A percentile compares a stretch with the other conserved stretches of the same genome.
Conservation (phyloP, 2,888 invertebrate genomes). For the Pterobdella sp. region DNA sequence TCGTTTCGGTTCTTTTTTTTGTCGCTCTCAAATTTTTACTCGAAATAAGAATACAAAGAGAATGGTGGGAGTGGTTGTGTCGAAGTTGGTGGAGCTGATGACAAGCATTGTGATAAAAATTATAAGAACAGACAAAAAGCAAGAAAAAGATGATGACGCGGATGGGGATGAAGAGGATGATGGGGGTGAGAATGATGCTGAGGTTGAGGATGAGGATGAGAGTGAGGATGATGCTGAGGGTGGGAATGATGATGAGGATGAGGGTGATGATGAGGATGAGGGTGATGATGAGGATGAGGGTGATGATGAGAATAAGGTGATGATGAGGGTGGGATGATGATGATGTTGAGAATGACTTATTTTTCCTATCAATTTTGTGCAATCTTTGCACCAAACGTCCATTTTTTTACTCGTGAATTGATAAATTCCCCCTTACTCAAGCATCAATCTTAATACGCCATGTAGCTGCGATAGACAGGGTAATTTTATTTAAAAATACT, state of each 20-base stretch:
- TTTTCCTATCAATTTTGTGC: no score
- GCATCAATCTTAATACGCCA: no score
- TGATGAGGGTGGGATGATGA: background rate
- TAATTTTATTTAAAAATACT: no score
- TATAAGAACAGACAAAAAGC: background rate
- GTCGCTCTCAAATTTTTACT: no score
- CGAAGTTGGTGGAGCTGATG: background rate
- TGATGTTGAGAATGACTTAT: slow-evolving; percentile 11
- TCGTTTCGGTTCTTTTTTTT: no score
- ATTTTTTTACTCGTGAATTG: no score
- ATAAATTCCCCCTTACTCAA: no score
- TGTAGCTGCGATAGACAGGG: no score
- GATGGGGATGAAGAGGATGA: background rate
- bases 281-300: background rate
- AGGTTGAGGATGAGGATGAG: background rate
- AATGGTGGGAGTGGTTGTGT: background rate
- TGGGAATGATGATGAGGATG: background rate
- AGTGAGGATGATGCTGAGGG: background rate
- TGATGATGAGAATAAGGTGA: background rate
- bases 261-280: background rate
- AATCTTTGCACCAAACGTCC: no score
- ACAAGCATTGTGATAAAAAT: background rate
- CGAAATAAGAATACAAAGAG: background rate
- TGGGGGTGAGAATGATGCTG: background rate
- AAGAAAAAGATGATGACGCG: background rate